phyloP scores from a whole-genome alignment of 2,888 invertebrate genomes.

The Buathra laborator region DNA sequence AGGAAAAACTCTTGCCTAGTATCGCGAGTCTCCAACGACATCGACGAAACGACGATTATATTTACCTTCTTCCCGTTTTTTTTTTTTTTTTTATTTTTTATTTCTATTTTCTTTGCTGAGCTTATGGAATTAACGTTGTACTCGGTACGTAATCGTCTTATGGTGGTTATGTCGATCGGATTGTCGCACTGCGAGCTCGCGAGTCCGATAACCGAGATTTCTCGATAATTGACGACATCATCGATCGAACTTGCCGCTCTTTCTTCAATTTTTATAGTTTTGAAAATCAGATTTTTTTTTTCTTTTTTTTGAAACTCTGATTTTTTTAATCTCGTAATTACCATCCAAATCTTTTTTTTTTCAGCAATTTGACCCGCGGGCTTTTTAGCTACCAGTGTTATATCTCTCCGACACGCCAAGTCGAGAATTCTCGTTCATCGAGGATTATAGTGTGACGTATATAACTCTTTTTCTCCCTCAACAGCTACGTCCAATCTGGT shows the following conservation, averaged over 20 bases:
- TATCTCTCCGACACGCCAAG: background rate
- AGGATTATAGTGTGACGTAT: background rate
- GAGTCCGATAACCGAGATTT: constrained; percentile 19
- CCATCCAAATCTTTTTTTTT: background rate
- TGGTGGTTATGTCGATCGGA: constrained; percentile 5
- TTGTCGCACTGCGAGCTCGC: background rate
- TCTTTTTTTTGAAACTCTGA: background rate
- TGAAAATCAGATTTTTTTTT: background rate
- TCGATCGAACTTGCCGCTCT: background rate
- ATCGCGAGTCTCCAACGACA: background rate
- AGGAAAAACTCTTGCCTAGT: background rate
- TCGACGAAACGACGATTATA: background rate
- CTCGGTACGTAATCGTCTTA: constrained; percentile 20
- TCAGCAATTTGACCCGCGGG: background rate
- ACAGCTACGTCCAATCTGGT: background rate
- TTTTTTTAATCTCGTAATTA: background rate
- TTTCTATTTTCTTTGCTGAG: constrained; percentile 14
- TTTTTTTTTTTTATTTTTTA: no score
- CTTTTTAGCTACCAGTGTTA: background rate
- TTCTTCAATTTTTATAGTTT: constrained; percentile 2
- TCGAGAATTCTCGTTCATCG: background rate
- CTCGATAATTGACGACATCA: constrained; percentile 48
- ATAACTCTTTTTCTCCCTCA: background rate
- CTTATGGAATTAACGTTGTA: constrained; percentile 38
- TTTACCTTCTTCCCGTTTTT: background rate